Evolutionary conservation across 2,888 invertebrate species (phyloP), one percentile per base, ranked within the genome.

Genomic region (Tenthredo notha): DNA sequence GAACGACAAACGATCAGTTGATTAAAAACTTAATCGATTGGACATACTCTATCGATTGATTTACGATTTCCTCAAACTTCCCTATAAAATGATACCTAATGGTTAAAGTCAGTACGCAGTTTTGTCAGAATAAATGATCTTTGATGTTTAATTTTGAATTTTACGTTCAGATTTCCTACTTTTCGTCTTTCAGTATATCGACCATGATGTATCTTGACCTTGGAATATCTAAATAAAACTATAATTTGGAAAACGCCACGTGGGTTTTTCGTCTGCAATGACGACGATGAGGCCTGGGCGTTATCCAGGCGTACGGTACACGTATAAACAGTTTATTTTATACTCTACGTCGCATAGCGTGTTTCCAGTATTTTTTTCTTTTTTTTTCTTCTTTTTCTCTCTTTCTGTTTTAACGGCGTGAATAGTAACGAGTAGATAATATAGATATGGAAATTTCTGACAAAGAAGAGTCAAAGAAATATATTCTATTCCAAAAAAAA

Each of bases 281-380:
- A 61, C 25, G 61, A 61, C 29, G 33, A n/a, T 18, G 70, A 18
- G 40, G 70, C 29, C 40, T 72, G 29, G 29, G 18, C n/a, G 70
- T 72, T 72, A 40, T 72, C n/a, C 40, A 3, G 40, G 10, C 70
- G 12, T 70, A 70, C 54, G 33, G 15, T 72, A 72, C 18, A 40
- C 12, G 25, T 25, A 58, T 67, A 72, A 72, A 72, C 70, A 72
- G 37, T 72, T 72, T 72, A 72, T 72, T 72, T 72, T 72, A 40
- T 37, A 25, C 70, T 33, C 37, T 18, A 33, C 40, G 37, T 72
- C 70, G 70, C 37, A 40, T 10, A 1, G 70, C 15, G 70, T 72
- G n/a, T 72, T 72, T 33, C n/a, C n/a, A 37, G 61, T 61, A 9
- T 61, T 25, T 37, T 37, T 37, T 37, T 7, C 0, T 37, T 37